These are phyloP conservation scores for Alloplasta piceator DNA, from an alignment of 2,888 invertebrate genomes.

Conservation along the genomic window DNA sequence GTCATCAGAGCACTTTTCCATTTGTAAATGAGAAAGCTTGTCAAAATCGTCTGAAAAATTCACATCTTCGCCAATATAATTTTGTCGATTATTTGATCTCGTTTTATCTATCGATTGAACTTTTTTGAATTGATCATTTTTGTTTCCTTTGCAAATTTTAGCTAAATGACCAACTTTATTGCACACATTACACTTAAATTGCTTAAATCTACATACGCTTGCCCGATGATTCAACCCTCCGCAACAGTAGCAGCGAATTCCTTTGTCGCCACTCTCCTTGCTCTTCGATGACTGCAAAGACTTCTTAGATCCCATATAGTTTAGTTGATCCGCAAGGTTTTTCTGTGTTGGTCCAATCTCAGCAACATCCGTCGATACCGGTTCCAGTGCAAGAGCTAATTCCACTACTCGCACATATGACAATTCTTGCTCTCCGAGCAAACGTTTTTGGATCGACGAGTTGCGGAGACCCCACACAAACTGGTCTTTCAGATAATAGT, in stretches of 20 bases:
- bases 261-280: not conserved
- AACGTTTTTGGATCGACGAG: slow-evolving; percentile 46
- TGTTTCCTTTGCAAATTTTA: slow-evolving; percentile 18
- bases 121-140: not conserved
- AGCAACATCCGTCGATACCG: slow-evolving; percentile 40
- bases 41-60: too few species aligned
- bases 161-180: slow-evolving; percentile 30
- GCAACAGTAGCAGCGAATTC: slow-evolving; percentile 42
- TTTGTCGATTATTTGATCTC: too few species aligned
- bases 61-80: too few species aligned
- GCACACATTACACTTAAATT: slow-evolving; percentile 15
- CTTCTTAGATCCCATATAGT: not conserved
- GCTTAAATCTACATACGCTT: slow-evolving; percentile 11
- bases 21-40: too few species aligned
- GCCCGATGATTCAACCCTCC: slow-evolving; percentile 30
- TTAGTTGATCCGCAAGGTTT: not conserved
- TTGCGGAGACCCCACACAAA: slow-evolving; percentile 59
- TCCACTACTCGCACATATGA: slow-evolving; percentile 43
- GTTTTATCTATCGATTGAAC: too few species aligned
- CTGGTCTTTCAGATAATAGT: slow-evolving; percentile 42
- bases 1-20: too few species aligned
- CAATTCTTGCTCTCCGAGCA: slow-evolving; percentile 49
- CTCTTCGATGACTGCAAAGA: not conserved
- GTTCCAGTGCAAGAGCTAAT: slow-evolving; percentile 53
- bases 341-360: slow-evolving; percentile 30